Percentiles rank a stretch among this genome's conserved stretches.
Evolutionary conservation across 2,797 vertebrate species (phyloP).

Genomic region (Capromys pilorides): DNA sequence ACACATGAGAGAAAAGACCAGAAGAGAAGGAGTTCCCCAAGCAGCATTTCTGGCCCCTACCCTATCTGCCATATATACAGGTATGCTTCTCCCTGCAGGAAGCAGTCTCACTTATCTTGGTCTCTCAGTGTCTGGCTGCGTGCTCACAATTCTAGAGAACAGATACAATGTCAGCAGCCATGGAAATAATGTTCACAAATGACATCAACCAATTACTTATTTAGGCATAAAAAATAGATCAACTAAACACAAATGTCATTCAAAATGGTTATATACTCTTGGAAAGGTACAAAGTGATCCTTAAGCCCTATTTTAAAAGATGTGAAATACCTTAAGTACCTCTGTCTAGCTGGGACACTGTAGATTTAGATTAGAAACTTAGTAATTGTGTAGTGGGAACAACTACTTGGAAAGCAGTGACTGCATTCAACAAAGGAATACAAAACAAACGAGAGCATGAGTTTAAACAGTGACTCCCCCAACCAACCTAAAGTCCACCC

Average conservation of each 20-base stretch:
- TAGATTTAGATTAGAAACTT: background rate
- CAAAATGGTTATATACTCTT: background rate
- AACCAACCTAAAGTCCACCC: background rate
- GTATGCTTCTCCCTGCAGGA: background rate
- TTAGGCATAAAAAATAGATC: background rate
- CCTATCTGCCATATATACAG: background rate
- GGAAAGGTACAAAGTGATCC: background rate
- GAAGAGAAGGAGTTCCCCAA: background rate
- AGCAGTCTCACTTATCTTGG: background rate
- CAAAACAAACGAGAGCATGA: background rate
- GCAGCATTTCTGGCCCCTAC: background rate
- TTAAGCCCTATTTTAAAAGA: background rate
- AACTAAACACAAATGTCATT: background rate
- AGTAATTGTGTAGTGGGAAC: background rate
- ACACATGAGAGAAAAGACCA: background rate
- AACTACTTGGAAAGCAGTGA: too few species aligned
- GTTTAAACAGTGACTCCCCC: background rate
- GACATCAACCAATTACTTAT: background rate
- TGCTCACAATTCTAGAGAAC: background rate
- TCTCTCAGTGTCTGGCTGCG: too few species aligned
- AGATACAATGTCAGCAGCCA: fast-evolving
- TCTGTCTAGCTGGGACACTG: background rate
- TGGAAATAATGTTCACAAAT: background rate
- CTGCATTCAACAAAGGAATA: background rate
- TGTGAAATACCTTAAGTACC: background rate